Evolutionary conservation across 2,113 vertebrate genomes (phyloP), one percentile per base, ranked within the genome.

Genomic region (Entelurus aequoreus): DNA sequence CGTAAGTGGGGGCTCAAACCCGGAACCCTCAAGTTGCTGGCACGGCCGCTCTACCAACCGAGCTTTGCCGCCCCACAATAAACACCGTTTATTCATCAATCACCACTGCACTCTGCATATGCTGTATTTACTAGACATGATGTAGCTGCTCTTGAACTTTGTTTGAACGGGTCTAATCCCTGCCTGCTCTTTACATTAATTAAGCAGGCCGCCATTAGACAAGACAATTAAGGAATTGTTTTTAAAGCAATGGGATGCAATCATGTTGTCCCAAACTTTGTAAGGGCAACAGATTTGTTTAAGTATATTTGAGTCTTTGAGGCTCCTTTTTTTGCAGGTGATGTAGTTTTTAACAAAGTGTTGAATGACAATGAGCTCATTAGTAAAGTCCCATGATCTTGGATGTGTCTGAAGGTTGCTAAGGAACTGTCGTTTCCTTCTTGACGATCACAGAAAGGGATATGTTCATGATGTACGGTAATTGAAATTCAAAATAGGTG

Each of bases 391-490:
- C 74, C 73, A 84, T 77, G 72, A 83, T 82, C 77, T 69, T 63
- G 76, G 74, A 84, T 28, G 59, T 76, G 74, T 81, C 70, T 48
- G 62, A 80, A 86, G 77, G 87, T 88, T 88, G 85, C 87, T 88
- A 87, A 87, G 87, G 86, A 86, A 88, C 87, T 84, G 80, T 68
- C 86, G 65, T 53, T 9, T 68, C 50, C 6, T 16, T 49, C 15
- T n/a, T n/a, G 48, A 9, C 8, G 10, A 42, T 42, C 40, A 42
- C 7, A 10, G 16, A 11, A 51, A 8, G 8, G 49, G 6, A 51
- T 51, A 9, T 21, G 8, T 9, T 11, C 16, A 21, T 51, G 9
- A 16, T 21, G 16, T 51, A 48, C 47, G 11, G 44, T 4, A 46
- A 46, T 46, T 11, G 42, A 46, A 46, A 11, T 46, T 4, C 42